Percentiles rank a stretch among this genome's conserved stretches.
phyloP scores from a whole-genome alignment of 1,140 invertebrate species.

The Neodiprion pinetum region DNA sequence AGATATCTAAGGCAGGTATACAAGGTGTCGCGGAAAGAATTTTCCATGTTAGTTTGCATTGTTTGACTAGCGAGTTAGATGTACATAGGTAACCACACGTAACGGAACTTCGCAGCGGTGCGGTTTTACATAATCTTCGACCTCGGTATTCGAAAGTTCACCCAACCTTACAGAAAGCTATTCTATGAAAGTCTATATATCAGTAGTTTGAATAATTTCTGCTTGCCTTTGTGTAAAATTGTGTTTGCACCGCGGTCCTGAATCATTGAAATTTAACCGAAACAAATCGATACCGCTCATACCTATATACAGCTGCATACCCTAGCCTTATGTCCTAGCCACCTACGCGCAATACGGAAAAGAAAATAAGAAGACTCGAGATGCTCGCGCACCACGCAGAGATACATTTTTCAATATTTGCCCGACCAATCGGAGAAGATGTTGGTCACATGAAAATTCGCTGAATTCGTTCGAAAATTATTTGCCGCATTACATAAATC shows the following conservation, averaged over 20 bases:
- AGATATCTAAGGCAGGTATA: too few species aligned
- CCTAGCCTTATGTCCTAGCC: too few species aligned
- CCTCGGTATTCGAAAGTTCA: background rate
- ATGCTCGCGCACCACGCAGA: background rate
- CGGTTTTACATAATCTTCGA: slow-evolving; percentile 1
- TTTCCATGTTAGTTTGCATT: too few species aligned
- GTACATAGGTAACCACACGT: background rate
- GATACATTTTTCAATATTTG: background rate
- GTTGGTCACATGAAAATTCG: background rate
- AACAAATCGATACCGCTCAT: background rate
- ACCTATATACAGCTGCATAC: too few species aligned
- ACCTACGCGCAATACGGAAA: background rate
- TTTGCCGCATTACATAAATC: too few species aligned
- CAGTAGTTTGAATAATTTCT: too few species aligned
- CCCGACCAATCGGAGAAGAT: background rate
- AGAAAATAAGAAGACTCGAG: background rate
- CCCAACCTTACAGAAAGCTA: background rate
- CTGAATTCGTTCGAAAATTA: background rate
- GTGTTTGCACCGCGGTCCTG: background rate
- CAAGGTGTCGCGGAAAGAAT: too few species aligned
- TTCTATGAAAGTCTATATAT: too few species aligned
- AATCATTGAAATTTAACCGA: background rate
- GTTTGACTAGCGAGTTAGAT: too few species aligned
- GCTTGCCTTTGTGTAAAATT: background rate
- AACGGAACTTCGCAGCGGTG: background rate